Percentiles rank a stretch among this genome's conserved stretches.
Evolutionary conservation across 1,140 invertebrate genomes (phyloP).

Genomic region (Probaryconus sp.): DNA sequence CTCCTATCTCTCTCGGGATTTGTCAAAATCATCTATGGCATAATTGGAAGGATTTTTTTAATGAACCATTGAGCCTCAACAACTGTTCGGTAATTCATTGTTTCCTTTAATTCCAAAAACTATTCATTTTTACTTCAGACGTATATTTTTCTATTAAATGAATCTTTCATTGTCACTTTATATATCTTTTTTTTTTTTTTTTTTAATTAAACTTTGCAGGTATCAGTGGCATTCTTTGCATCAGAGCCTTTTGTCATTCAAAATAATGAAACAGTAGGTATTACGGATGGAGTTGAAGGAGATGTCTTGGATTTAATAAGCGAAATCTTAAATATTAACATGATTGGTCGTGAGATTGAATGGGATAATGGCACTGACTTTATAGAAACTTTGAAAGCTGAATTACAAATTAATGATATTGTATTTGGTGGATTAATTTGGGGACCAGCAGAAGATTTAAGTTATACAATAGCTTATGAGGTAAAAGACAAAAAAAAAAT

Average conservation of each 20-base stretch:
- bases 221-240: slow-evolving; percentile 59
- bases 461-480: slow-evolving; percentile 67
- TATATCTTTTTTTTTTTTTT: slow-evolving; percentile 3
- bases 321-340: slow-evolving; percentile 28
- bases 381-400: neutral
- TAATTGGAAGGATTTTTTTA: slow-evolving; percentile 22
- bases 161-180: too few relatives aligned
- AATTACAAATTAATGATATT: slow-evolving; percentile 60
- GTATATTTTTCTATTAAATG: too few relatives aligned
- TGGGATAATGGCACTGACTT: slow-evolving; percentile 31
- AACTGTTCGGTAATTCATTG: slow-evolving; percentile 39
- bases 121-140: slow-evolving; percentile 9
- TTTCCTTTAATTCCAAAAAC: too few relatives aligned
- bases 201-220: slow-evolving; percentile 4
- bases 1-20: slow-evolving; percentile 45
- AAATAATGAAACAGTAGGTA: neutral
- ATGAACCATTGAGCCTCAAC: slow-evolving; percentile 32
- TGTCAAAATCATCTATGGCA: slow-evolving; percentile 50
- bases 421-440: slow-evolving; percentile 66
- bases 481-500: too few relatives aligned
- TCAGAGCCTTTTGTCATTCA: slow-evolving; percentile 60
- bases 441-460: slow-evolving; percentile 28
- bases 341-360: slow-evolving; percentile 38
- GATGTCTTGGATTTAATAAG: slow-evolving; percentile 52
- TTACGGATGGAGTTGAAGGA: slow-evolving; percentile 58